A percentile compares a stretch with the other conserved stretches of the same genome.
Conservation (phyloP, 2,888 invertebrate species). For the Brachyptera putata region DNA sequence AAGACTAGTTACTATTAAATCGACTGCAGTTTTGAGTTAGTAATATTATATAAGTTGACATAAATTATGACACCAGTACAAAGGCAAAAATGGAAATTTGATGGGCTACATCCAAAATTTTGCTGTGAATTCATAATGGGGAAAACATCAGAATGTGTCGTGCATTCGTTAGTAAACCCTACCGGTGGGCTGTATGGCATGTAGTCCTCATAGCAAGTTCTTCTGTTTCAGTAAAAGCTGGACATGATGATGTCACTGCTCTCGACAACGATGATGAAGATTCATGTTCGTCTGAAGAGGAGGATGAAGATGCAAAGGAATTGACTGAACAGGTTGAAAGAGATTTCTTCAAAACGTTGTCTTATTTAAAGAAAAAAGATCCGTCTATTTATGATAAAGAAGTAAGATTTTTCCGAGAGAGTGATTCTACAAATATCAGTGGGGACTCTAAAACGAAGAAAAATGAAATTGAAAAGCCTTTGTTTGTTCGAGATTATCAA, state of each 20-base stretch:
- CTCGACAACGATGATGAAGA: constrained; percentile 46
- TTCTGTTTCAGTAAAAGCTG: constrained; percentile 62
- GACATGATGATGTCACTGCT: constrained; percentile 68
- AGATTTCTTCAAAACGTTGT: constrained; percentile 81
- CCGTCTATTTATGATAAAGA: constrained; percentile 81
- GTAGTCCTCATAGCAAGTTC: neutral
- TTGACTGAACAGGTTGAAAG: constrained; percentile 68
- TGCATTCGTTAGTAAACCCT: neutral
- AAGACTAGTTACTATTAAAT: too few species aligned
- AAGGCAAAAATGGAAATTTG: constrained; percentile 40
- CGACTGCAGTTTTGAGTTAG: too few species aligned
- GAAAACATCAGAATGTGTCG: too few species aligned
- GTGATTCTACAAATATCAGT: constrained; percentile 31
- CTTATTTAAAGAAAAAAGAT: constrained; percentile 82
- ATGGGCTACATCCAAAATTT: too few species aligned
- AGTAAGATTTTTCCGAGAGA: constrained; percentile 61
- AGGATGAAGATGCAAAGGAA: constrained; percentile 56
- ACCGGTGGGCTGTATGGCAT: neutral
- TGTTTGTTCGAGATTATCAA: constrained; percentile 76
- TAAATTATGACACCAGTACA: too few species aligned
- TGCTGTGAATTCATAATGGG: too few species aligned
- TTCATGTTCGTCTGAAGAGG: constrained; percentile 56
- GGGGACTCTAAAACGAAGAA: constrained; percentile 36
- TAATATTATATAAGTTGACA: too few species aligned
- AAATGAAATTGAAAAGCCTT: constrained; percentile 52